Evolutionary conservation across 2,888 invertebrate species (phyloP).

Genomic region (Meghimatium bilineatum): DNA sequence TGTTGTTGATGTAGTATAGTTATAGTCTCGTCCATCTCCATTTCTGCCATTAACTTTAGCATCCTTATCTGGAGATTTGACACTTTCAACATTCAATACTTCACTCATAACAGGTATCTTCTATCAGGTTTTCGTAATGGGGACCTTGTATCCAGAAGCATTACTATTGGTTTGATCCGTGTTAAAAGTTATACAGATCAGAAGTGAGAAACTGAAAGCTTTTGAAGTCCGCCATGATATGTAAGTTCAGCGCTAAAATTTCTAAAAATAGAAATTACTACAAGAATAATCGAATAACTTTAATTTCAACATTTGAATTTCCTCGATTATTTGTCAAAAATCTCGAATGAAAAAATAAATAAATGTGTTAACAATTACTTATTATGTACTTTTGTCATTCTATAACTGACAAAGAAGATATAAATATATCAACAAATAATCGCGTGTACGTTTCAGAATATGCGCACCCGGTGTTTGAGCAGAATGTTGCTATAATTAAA

Average conservation of each 20-base stretch:
- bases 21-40: slow-evolving; percentile 26
- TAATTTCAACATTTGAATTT: no score
- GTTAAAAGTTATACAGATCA: slow-evolving; percentile 10
- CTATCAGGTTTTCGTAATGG: slow-evolving; percentile 39
- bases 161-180: slow-evolving; percentile 5
- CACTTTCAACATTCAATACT: slow-evolving; percentile 61
- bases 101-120: slow-evolving; percentile 63
- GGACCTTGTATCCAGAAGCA: neutral
- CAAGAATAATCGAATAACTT: neutral
- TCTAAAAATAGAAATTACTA: slow-evolving; percentile 32
- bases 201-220: slow-evolving; percentile 33
- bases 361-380: no score
- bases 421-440: no score
- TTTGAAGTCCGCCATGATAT: slow-evolving; percentile 44
- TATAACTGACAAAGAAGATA: no score
- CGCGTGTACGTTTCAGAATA: no score
- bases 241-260: slow-evolving; percentile 23
- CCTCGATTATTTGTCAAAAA: no score
- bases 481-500: no score
- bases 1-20: neutral
- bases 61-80: slow-evolving; percentile 61
- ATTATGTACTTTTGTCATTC: no score
- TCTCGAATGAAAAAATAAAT: no score
- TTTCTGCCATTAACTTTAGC: slow-evolving; percentile 53
- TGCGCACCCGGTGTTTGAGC: no score